A percentile compares a stretch with the other conserved stretches of the same genome.
These are phyloP conservation scores for Chelidonichthys spinosus DNA, from an alignment of 2,797 vertebrate genomes.

Conservation along the genomic window DNA sequence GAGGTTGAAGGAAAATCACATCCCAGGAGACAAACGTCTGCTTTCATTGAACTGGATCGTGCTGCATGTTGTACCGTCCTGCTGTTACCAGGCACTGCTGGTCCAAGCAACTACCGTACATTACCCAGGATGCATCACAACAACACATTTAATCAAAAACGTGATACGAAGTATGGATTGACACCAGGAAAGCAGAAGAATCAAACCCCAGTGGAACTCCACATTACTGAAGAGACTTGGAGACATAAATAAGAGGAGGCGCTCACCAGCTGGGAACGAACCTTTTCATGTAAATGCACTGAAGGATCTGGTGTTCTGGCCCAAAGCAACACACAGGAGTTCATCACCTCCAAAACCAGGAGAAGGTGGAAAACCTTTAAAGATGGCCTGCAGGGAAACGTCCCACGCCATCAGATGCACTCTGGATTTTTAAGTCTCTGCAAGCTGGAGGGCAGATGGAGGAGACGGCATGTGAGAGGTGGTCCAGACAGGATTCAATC, in stretches of 20 bases:
- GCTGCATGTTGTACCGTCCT: not conserved
- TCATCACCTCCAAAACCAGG: not conserved
- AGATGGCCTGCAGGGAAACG: not conserved
- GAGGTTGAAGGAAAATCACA: not conserved
- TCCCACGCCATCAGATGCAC: not conserved
- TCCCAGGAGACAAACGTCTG: not conserved
- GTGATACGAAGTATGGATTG: not conserved
- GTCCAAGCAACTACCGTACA: not conserved
- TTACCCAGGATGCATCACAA: not conserved
- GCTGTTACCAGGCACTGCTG: not conserved
- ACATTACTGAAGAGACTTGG: not conserved
- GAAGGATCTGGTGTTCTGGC: not conserved
- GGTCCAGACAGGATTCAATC: not conserved
- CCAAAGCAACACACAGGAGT: not conserved
- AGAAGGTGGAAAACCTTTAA: not conserved
- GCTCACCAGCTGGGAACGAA: not conserved
- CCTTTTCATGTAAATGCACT: not conserved
- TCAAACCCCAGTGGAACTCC: not conserved
- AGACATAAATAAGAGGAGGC: not conserved
- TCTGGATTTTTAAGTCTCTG: not conserved
- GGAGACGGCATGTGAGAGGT: not conserved
- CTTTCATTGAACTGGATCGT: not conserved
- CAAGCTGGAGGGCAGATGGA: not conserved
- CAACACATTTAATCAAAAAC: not conserved
- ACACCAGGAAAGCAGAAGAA: not conserved